Conservation (phyloP, 2,113 vertebrate species). For the Scophthalmus maximus region DNA sequence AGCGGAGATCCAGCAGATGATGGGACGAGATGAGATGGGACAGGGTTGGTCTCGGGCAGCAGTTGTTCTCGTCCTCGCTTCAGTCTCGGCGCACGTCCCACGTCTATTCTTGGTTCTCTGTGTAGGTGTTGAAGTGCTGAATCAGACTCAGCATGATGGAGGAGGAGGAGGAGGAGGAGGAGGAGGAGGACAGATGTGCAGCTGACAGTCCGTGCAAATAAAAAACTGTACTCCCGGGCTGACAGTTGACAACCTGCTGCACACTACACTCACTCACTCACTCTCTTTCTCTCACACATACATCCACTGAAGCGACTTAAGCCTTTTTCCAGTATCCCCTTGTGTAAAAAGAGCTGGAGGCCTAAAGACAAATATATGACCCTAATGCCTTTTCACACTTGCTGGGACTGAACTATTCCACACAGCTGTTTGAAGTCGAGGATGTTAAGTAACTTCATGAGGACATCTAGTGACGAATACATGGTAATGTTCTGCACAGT, state of each 20-base stretch:
- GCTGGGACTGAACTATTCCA: slow-evolving; percentile 44
- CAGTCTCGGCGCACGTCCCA: slow-evolving; percentile 54
- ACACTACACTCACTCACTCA: slow-evolving; percentile 4
- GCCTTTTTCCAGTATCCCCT: not conserved
- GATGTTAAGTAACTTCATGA: slow-evolving; percentile 41
- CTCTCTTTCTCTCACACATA: not conserved
- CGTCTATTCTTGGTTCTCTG: slow-evolving; percentile 75
- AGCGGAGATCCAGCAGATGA: slow-evolving; percentile 15
- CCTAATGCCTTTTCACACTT: slow-evolving; percentile 30
- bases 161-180: slow-evolving; percentile 44
- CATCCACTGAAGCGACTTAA: not conserved
- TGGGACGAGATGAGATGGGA: slow-evolving; percentile 44
- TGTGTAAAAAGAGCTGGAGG: slow-evolving; percentile 19
- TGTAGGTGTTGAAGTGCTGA: slow-evolving; percentile 81
- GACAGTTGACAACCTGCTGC: slow-evolving; percentile 14
- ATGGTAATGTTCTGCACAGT: slow-evolving; percentile 29
- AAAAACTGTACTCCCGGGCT: no score
- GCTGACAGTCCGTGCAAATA: slow-evolving; percentile 51
- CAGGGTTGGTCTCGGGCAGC: slow-evolving; percentile 56
- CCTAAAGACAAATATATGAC: not conserved
- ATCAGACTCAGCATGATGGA: slow-evolving; percentile 72
- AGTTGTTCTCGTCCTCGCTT: slow-evolving; percentile 52
- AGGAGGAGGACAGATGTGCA: slow-evolving; percentile 64
- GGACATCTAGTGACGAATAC: slow-evolving; percentile 70
- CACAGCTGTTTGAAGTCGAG: slow-evolving; percentile 45